A percentile compares a stretch with the other conserved stretches of the same genome.
Conservation (phyloP, 2,888 invertebrate genomes). For the Doris montereyensis region DNA sequence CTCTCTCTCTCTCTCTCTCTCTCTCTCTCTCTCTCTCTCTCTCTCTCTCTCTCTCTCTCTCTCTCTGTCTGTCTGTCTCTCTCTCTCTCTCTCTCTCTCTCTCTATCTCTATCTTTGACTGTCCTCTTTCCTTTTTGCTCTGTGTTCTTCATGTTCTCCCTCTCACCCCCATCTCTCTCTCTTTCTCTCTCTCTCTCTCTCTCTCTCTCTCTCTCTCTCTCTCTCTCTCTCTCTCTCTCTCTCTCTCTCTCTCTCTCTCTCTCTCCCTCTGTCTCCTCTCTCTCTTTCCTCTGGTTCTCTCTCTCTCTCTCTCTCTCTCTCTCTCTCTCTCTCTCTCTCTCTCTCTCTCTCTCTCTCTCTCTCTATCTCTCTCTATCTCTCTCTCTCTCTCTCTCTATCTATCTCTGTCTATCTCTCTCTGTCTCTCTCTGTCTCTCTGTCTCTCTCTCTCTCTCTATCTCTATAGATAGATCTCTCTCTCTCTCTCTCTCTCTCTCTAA, state of each 20-base stretch:
- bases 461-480: too few relatives aligned
- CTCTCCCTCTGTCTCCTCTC: not conserved
- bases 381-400: too few relatives aligned
- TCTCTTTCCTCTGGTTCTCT: too few relatives aligned
- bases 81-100: slow-evolving; percentile 27
- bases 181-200: slow-evolving; percentile 7
- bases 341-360: too few relatives aligned
- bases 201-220: not conserved
- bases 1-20: not conserved
- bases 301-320: not conserved
- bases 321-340: not conserved
- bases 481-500: too few relatives aligned
- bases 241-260: slow-evolving; percentile 2
- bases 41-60: slow-evolving; percentile 13
- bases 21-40: slow-evolving; percentile 4
- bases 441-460: too few relatives aligned
- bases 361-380: too few relatives aligned
- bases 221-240: not conserved
- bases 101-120: too few relatives aligned
- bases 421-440: too few relatives aligned
- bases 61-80: slow-evolving; percentile 2
- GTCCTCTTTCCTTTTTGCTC: too few relatives aligned
- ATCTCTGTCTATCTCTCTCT: too few relatives aligned
- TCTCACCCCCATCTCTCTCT: too few relatives aligned
- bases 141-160: not conserved